Conservation (phyloP, 2,797 vertebrate genomes). For the Helarctos malayanus region DNA sequence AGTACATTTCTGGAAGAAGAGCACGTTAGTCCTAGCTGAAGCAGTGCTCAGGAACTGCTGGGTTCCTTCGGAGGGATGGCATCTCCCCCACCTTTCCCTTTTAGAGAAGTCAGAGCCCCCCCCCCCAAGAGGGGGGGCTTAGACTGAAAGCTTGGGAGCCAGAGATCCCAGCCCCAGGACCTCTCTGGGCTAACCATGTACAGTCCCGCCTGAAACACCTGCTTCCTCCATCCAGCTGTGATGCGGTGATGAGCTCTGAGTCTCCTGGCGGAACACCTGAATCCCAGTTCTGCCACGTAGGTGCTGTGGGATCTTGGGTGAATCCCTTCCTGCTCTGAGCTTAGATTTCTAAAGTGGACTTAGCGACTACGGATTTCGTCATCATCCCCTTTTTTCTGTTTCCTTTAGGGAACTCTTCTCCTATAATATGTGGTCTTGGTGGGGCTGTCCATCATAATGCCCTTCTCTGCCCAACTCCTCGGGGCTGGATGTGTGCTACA, state of each 20-base stretch:
- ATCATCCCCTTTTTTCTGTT: not conserved
- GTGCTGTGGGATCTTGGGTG: not conserved
- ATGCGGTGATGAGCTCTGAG: not conserved
- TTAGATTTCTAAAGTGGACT: not conserved
- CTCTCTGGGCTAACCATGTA: not conserved
- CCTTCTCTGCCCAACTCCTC: not conserved
- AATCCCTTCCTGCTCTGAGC: not conserved
- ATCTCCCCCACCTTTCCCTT: not conserved
- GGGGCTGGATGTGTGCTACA: not conserved
- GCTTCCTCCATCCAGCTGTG: not conserved
- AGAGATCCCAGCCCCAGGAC: not conserved
- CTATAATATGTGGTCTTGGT: not conserved
- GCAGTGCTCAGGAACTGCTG: not conserved
- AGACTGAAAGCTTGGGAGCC: not conserved
- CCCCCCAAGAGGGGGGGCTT: too few relatives aligned
- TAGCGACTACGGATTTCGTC: not conserved
- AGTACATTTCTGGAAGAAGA: not conserved
- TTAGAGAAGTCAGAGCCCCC: not conserved
- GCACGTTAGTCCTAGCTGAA: not conserved
- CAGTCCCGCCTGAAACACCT: not conserved
- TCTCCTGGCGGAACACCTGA: not conserved
- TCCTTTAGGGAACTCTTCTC: constrained; percentile 20
- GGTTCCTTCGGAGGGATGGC: not conserved
- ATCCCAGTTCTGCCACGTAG: not conserved
- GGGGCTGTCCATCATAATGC: not conserved